Percentiles rank a stretch among this genome's conserved stretches.
Conservation (phyloP, 2,797 vertebrate genomes). For the Rhyacichthys aspro region DNA sequence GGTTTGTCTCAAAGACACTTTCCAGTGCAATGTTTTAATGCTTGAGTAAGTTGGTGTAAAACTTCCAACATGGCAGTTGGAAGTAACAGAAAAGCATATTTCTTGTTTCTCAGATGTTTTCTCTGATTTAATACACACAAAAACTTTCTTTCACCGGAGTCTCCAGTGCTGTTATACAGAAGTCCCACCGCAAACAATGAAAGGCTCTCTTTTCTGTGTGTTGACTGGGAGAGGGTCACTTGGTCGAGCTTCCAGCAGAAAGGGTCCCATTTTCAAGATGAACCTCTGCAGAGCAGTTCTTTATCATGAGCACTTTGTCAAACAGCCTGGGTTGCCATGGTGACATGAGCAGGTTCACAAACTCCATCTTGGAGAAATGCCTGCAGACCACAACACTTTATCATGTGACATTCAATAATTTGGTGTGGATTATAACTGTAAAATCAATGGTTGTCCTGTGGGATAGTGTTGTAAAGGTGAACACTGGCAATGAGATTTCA, state of each 20-base stretch:
- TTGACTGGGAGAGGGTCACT: conserved; percentile 8
- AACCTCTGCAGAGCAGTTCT: conserved; percentile 78
- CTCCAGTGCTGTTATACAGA: conserved; percentile 5
- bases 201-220: conserved; percentile 8
- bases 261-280: conserved; percentile 68
- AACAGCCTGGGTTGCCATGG: conserved; percentile 82
- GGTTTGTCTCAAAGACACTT: conserved; percentile 30
- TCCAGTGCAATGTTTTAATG: conserved; percentile 23
- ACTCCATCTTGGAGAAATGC: conserved; percentile 83
- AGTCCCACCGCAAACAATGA: conserved; percentile 3
- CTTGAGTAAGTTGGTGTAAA: conserved; percentile 26
- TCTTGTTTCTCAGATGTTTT: conserved; percentile 1
- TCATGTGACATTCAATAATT: conserved; percentile 92
- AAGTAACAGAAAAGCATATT: not conserved
- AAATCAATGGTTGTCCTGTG: conserved; percentile 87
- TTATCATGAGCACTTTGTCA: conserved; percentile 82
- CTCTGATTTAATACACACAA: not conserved
- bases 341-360: conserved; percentile 72
- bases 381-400: conserved; percentile 84
- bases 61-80: no score
- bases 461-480: conserved; percentile 75
- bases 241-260: conserved; percentile 27
- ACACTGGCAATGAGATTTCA: conserved; percentile 25
- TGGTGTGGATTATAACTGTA: conserved; percentile 89
- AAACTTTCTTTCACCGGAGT: conserved; percentile 16